Evolutionary conservation across 2,888 invertebrate genomes (phyloP).

Genomic region (Leptopterna dolabrata): DNA sequence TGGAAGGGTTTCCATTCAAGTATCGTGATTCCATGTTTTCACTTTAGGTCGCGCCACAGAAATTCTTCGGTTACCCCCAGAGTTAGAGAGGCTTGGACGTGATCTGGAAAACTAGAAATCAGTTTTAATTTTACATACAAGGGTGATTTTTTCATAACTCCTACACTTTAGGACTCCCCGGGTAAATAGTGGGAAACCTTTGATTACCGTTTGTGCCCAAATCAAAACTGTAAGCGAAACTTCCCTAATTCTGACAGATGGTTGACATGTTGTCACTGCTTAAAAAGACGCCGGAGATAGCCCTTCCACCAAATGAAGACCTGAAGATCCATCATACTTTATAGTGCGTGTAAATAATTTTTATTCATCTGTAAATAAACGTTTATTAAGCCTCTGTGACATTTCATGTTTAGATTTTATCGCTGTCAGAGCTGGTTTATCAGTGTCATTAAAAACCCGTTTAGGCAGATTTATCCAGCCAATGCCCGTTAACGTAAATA

Average conservation of each 20-base stretch:
- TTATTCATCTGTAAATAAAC: conserved; percentile 18
- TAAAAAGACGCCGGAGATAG: background rate
- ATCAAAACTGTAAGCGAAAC: conserved; percentile 4
- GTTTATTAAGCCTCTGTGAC: background rate
- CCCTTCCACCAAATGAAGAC: background rate
- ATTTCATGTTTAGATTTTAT: background rate
- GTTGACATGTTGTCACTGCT: conserved; percentile 8
- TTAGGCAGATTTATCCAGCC: no score
- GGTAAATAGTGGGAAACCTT: background rate
- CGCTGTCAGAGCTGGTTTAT: no score
- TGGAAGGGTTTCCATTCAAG: background rate
- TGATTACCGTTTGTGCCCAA: background rate
- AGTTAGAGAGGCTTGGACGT: conserved; percentile 31
- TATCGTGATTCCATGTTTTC: conserved; percentile 39
- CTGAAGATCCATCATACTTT: background rate
- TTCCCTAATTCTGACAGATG: conserved; percentile 11
- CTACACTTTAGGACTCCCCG: background rate
- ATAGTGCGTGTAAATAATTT: background rate
- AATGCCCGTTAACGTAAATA: no score
- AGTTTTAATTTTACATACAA: background rate
- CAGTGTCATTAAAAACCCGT: no score
- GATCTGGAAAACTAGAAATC: background rate
- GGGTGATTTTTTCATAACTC: background rate
- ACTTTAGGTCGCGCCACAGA: conserved; percentile 10
- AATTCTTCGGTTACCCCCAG: conserved; percentile 1